Conservation (phyloP, 2,888 invertebrate genomes). For the Apodemia hepburni region DNA sequence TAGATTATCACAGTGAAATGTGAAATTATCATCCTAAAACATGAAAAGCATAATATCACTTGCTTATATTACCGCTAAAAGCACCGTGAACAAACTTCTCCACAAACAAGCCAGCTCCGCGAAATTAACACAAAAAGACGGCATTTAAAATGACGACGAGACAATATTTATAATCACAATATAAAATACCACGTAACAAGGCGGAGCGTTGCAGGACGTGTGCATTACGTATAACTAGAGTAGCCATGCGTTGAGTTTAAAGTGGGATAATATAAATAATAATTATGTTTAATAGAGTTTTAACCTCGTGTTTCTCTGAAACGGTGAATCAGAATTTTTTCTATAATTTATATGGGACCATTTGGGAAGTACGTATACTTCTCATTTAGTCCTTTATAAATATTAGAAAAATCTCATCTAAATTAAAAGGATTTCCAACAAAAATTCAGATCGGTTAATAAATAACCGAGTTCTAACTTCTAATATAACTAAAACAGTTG, state of each 20-base stretch:
- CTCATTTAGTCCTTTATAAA: too few species aligned
- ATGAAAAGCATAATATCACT: background rate
- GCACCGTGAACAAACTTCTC: background rate
- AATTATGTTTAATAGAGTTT: too few species aligned
- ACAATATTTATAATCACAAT: slow-evolving; percentile 22
- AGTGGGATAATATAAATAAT: background rate
- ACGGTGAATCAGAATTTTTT: too few species aligned
- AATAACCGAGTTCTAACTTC: too few species aligned
- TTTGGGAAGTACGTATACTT: too few species aligned
- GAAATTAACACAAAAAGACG: slow-evolving; percentile 12
- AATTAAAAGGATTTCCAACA: too few species aligned
- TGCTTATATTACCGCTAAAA: background rate
- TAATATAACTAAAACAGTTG: too few species aligned
- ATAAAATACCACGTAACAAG: slow-evolving; percentile 21
- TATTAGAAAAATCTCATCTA: too few species aligned
- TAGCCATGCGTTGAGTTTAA: background rate
- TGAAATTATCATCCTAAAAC: background rate
- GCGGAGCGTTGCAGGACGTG: slow-evolving; percentile 30
- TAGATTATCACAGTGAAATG: background rate
- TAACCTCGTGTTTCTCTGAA: too few species aligned
- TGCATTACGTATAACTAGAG: slow-evolving; percentile 23
- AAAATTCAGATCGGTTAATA: too few species aligned
- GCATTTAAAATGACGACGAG: slow-evolving; percentile 14
- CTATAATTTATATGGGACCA: too few species aligned
- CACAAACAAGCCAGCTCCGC: slow-evolving; percentile 7